These are phyloP conservation scores for Cairina moschata DNA, from an alignment of 2,113 vertebrate genomes.

Conservation along the genomic window DNA sequence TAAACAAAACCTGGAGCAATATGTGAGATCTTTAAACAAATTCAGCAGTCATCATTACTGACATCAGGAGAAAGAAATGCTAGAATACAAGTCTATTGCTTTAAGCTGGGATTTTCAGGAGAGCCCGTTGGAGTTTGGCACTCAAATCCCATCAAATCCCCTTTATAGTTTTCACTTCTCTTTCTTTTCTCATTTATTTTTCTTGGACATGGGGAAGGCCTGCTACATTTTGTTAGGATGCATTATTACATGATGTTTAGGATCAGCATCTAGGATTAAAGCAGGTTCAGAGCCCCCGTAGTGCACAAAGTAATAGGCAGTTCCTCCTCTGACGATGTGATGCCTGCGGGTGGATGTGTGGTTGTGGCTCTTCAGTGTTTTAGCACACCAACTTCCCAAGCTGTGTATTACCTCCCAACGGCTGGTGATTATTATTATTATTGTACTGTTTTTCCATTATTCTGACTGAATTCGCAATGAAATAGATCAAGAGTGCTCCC, in stretches of 20 bases:
- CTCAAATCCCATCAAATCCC: constrained; percentile 60
- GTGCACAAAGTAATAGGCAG: background rate
- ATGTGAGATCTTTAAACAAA: constrained; percentile 14
- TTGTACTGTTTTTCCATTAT: background rate
- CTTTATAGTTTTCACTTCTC: constrained; percentile 51
- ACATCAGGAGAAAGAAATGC: constrained; percentile 67
- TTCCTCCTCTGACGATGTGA: background rate
- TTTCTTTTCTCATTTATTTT: constrained; percentile 48
- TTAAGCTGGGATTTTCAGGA: constrained; percentile 67
- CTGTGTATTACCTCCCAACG: background rate
- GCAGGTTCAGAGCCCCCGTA: background rate
- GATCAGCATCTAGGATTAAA: background rate
- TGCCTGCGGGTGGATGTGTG: background rate
- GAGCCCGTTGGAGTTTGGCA: constrained; percentile 55
- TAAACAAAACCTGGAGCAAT: constrained; percentile 45
- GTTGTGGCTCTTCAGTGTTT: background rate
- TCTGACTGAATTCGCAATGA: background rate
- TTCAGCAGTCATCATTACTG: constrained; percentile 43
- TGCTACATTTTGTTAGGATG: background rate
- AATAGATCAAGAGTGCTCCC: background rate
- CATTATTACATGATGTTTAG: background rate
- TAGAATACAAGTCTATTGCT: constrained; percentile 43
- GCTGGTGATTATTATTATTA: background rate
- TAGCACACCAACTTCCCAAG: background rate
- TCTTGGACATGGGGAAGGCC: constrained; percentile 15